phyloP scores from a whole-genome alignment of 92 coral and sea anemone genomes.

The Montipora capitata region DNA sequence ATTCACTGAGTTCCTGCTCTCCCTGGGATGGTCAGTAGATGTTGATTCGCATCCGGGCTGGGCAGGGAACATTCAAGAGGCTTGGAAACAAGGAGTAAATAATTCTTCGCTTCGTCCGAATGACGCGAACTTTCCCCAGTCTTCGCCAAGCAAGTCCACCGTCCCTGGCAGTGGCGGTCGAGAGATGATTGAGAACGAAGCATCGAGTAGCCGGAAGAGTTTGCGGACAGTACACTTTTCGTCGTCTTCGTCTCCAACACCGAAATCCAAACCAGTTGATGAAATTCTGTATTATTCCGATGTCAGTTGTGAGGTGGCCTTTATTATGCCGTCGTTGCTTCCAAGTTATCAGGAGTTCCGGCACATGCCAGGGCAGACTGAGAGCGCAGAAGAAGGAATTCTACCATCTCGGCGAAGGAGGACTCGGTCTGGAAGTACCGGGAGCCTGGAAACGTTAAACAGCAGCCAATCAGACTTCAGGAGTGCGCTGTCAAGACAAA shows the following conservation, averaged over 20 bases:
- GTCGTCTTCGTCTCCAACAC: not conserved
- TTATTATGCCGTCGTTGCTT: conserved; percentile 91
- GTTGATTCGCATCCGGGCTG: conserved; percentile 95
- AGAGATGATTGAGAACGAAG: conserved; percentile 65
- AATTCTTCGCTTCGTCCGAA: conserved; percentile 39
- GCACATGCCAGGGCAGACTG: conserved; percentile 70
- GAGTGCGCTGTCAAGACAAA: conserved; percentile 71
- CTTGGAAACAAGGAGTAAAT: conserved; percentile 81
- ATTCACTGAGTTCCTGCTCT: conserved; percentile 90
- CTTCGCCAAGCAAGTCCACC: conserved; percentile 72
- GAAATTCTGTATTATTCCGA: conserved; percentile 95
- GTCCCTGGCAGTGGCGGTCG: conserved; percentile 77
- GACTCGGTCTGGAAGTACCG: conserved; percentile 90
- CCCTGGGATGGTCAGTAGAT: conserved; percentile 99
- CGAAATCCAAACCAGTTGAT: conserved; percentile 66
- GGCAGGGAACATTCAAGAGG: conserved; percentile 90
- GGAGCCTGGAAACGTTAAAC: conserved; percentile 78
- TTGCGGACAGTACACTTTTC: conserved; percentile 49
- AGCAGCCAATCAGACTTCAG: conserved; percentile 76
- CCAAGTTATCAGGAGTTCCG: conserved; percentile 88
- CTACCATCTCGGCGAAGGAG: conserved; percentile 53
- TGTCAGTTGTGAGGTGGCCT: conserved; percentile 94
- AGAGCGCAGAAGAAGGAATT: conserved; percentile 73
- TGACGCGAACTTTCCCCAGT: conserved; percentile 32
- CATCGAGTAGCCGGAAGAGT: conserved; percentile 42